Evolutionary conservation across 1,140 invertebrate species (phyloP).

Genomic region (Drosophila sp.): DNA sequence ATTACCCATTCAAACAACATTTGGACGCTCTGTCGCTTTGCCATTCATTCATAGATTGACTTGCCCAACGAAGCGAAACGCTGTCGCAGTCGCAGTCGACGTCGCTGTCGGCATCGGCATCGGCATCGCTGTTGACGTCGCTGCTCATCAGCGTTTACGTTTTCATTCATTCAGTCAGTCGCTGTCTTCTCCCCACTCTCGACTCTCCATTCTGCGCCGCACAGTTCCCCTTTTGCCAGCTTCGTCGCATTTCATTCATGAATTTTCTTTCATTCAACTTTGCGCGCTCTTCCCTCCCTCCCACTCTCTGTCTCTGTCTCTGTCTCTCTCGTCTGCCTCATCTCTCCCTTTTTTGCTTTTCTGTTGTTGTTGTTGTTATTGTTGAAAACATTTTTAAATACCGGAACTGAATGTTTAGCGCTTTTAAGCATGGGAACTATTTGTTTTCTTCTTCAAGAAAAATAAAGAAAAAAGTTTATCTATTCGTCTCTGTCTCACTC

Average conservation of each 20-base stretch:
- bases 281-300: conserved; percentile 19
- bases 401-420: conserved; percentile 83
- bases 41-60: conserved; percentile 80
- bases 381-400: conserved; percentile 82
- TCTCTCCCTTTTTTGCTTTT: not conserved
- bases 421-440: conserved; percentile 83
- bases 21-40: conserved; percentile 64
- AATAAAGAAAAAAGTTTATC: conserved; percentile 34
- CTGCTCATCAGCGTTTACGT: conserved; percentile 75
- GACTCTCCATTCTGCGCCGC: not conserved
- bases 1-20: conserved; percentile 71
- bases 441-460: conserved; percentile 62
- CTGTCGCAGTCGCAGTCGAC: conserved; percentile 9
- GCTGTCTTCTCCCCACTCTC: conserved; percentile 2
- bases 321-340: not conserved
- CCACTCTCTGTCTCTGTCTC: not conserved
- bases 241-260: conserved; percentile 81
- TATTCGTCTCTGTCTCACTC: conserved; percentile 4
- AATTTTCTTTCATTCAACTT: conserved; percentile 82
- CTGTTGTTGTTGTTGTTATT: conserved; percentile 56
- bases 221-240: conserved; percentile 42
- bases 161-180: conserved; percentile 63
- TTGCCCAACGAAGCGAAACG: conserved; percentile 75
- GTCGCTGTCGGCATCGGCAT: no score
- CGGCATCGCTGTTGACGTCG: not conserved